Evolutionary conservation across 2,888 invertebrate genomes (phyloP).

Genomic region (Hyles lineata): DNA sequence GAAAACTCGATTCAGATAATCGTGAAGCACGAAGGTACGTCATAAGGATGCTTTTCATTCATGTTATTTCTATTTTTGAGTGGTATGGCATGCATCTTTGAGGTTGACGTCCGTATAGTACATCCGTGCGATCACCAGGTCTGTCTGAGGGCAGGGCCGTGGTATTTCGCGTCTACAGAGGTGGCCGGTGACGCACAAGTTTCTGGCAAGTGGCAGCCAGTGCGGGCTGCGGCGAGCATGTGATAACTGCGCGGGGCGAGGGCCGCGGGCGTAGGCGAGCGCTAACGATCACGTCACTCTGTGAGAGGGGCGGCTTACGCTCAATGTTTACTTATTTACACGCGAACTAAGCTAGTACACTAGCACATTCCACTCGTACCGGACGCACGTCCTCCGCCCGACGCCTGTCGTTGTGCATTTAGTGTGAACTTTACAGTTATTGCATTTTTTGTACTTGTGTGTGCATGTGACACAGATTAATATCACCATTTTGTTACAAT

Average conservation of each 20-base stretch:
- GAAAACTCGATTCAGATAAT: conserved; percentile 77
- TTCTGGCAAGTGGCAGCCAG: conserved; percentile 52
- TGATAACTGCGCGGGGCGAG: conserved; percentile 63
- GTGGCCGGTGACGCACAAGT: conserved; percentile 73
- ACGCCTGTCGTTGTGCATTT: conserved; percentile 73
- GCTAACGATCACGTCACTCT: conserved; percentile 64
- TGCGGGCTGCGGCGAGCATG: conserved; percentile 56
- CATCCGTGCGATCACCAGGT: conserved; percentile 48
- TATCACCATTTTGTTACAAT: conserved; percentile 41
- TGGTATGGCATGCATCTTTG: conserved; percentile 55
- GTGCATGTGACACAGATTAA: conserved; percentile 60
- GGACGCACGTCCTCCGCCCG: conserved; percentile 58
- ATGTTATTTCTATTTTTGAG: conserved; percentile 66
- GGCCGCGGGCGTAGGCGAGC: conserved; percentile 64
- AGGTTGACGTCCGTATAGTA: conserved; percentile 64
- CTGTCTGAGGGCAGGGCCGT: conserved; percentile 48
- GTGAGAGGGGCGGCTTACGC: conserved; percentile 69
- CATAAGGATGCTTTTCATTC: conserved; percentile 68
- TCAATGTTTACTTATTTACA: conserved; percentile 79
- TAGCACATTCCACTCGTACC: conserved; percentile 75
- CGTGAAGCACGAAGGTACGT: conserved; percentile 80
- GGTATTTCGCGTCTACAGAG: conserved; percentile 52
- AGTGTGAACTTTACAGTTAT: conserved; percentile 61
- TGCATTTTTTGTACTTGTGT: conserved; percentile 65
- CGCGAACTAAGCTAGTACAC: conserved; percentile 73